These are phyloP conservation scores for Trissolcus basalis DNA, from an alignment of 1,140 invertebrate species.

Conservation along the genomic window DNA sequence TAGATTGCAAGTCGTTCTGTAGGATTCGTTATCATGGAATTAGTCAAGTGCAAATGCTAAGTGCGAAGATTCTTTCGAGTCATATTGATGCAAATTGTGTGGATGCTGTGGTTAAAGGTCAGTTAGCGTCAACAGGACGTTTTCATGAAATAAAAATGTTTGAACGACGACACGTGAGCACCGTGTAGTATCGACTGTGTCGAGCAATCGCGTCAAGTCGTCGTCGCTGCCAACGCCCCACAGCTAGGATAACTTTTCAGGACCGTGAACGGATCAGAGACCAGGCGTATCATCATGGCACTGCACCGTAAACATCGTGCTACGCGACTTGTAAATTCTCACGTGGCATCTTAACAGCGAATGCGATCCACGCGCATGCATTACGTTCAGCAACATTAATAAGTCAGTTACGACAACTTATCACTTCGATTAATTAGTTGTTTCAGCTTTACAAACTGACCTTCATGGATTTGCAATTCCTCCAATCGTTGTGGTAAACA, in stretches of 20 bases:
- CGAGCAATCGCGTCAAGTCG: slow-evolving; percentile 65
- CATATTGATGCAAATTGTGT: background rate
- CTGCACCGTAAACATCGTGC: slow-evolving; percentile 71
- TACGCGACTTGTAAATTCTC: slow-evolving; percentile 74
- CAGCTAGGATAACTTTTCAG: slow-evolving; percentile 48
- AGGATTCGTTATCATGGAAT: too few relatives aligned
- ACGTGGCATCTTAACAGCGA: slow-evolving; percentile 74
- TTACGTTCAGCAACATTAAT: slow-evolving; percentile 75
- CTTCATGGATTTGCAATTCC: slow-evolving; percentile 23
- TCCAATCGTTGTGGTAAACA: too few relatives aligned
- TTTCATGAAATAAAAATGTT: slow-evolving; percentile 53
- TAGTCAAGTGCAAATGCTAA: too few relatives aligned
- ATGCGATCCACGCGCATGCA: slow-evolving; percentile 66
- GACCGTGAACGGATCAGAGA: slow-evolving; percentile 61
- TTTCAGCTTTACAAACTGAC: slow-evolving; percentile 16
- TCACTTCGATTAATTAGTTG: slow-evolving; percentile 55
- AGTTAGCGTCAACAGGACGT: slow-evolving; percentile 24
- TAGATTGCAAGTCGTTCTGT: too few relatives aligned
- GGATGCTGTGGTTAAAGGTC: slow-evolving; percentile 41
- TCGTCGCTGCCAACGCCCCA: slow-evolving; percentile 67
- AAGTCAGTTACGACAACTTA: slow-evolving; percentile 62
- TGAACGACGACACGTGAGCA: slow-evolving; percentile 47
- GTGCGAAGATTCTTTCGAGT: too few relatives aligned
- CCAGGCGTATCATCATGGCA: slow-evolving; percentile 64
- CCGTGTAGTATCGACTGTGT: slow-evolving; percentile 63